Evolutionary conservation across 2,113 vertebrate genomes (phyloP).

Genomic region (Dromaius novaehollandiae): DNA sequence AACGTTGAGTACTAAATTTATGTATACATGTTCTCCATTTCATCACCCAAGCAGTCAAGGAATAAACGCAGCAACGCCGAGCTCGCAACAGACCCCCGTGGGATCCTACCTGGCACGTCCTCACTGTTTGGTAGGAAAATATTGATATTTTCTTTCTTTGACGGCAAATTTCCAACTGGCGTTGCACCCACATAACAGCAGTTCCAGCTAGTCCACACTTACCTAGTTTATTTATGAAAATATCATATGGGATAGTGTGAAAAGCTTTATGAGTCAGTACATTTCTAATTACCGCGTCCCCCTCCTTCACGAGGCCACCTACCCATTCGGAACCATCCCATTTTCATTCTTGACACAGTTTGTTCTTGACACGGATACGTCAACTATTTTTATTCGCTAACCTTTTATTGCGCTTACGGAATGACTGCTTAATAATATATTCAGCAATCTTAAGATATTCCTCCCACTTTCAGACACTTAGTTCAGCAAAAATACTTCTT

Average conservation of each 20-base stretch:
- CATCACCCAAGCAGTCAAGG: background rate
- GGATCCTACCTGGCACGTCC: background rate
- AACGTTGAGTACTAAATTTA: fast-evolving
- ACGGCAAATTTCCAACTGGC: background rate
- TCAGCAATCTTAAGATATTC: background rate
- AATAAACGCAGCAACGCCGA: fast-evolving
- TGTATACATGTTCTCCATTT: fast-evolving
- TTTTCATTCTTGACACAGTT: background rate
- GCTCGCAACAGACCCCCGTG: background rate
- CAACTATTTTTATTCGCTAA: background rate
- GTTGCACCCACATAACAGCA: background rate
- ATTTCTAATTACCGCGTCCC: background rate
- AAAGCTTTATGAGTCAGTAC: background rate
- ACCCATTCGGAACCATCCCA: background rate
- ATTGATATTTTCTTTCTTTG: background rate
- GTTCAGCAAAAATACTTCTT: background rate
- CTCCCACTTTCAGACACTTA: background rate
- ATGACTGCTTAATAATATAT: fast-evolving
- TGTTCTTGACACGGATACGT: background rate
- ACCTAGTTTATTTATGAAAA: background rate
- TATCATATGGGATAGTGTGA: background rate
- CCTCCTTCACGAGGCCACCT: background rate
- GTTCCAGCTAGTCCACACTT: background rate
- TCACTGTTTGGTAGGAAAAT: background rate
- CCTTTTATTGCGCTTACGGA: fast-evolving